phyloP scores from a whole-genome alignment of 2,797 vertebrate genomes.

The Gymnoscopelus microlampas region DNA sequence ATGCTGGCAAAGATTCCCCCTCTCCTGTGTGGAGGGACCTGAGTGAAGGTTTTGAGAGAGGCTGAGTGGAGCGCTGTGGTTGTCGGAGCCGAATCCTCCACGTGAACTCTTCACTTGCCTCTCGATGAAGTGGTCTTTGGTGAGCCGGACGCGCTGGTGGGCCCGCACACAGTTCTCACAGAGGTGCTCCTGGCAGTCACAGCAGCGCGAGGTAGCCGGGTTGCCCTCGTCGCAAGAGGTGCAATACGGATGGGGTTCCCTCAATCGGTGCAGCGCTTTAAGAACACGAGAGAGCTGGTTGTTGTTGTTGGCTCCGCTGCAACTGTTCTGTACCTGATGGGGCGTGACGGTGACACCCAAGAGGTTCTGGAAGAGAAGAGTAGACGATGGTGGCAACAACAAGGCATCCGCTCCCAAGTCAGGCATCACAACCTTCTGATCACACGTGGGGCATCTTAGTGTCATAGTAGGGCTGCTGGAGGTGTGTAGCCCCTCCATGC shows the following conservation, averaged over 20 bases:
- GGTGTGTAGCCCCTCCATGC: conserved; percentile 84
- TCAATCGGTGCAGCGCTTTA: conserved; percentile 75
- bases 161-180: conserved; percentile 93
- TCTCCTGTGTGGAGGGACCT: conserved; percentile 75
- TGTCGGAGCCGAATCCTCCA: conserved; percentile 22
- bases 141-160: conserved; percentile 92
- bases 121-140: conserved; percentile 95
- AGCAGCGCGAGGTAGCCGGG: conserved; percentile 85
- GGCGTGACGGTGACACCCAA: conserved; percentile 86
- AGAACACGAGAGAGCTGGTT: conserved; percentile 58
- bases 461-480: conserved; percentile 80
- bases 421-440: conserved; percentile 86
- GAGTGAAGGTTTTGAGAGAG: conserved; percentile 72
- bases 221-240: conserved; percentile 88
- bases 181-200: conserved; percentile 92
- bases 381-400: conserved; percentile 84
- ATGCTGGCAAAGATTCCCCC: conserved; percentile 86
- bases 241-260: conserved; percentile 78
- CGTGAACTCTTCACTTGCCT: conserved; percentile 73
- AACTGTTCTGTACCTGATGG: conserved; percentile 72
- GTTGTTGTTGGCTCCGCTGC: conserved; percentile 59
- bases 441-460: conserved; percentile 86
- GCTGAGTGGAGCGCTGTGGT: conserved; percentile 42
- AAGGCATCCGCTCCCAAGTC: conserved; percentile 83
- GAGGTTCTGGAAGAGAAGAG: conserved; percentile 87